Evolutionary conservation across 2,113 vertebrate genomes (phyloP), one percentile per base, ranked within the genome.

Genomic region (Oceanites oceanicus): DNA sequence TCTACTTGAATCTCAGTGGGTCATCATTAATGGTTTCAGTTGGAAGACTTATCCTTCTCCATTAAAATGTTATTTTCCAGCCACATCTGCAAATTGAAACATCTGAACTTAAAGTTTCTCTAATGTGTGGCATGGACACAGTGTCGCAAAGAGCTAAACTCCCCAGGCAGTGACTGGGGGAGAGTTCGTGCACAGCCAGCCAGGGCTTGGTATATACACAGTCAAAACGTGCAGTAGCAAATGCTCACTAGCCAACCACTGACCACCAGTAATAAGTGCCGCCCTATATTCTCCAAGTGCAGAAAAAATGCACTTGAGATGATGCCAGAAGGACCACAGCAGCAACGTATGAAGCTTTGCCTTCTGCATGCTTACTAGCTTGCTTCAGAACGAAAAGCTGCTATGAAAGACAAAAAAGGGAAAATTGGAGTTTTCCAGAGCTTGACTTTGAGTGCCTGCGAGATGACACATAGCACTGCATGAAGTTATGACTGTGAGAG

Each of bases 111-210:
- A n/a, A 49, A 17, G 32, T 22, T 4, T 65, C 29, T 49, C 23
- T 18, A 38, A 23, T 4, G 8, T 2, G 2, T 5, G 4, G 9
- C 22, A 29, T 4, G 12, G 36, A 52, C 42, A 8, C 18, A 26
- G 2, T 27, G 23, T 40, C 36, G 50, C 23, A 21, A 30, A 59
- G 22, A 47, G 16, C 20, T 42, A 20, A 66, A 32, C 8, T 7
- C 62, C 21, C 8, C 26, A 32, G 6, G 6, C 27, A 36, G 40
- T 23, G 45, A 29, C 19, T 12, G 29, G 23, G 36, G 22, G 61
- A 25, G 15, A 11, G n/a, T 56, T 62, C 0, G 0, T 13, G 21
- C 25, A 34, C 23, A 26, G 42, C 5, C 53, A 53, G 1, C 4
- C 12, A 18, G 30, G 32, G 13, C 15, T 72, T 10, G 6, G 3